Conservation (phyloP, 2,888 invertebrate species). For the Deroplatys truncata region DNA sequence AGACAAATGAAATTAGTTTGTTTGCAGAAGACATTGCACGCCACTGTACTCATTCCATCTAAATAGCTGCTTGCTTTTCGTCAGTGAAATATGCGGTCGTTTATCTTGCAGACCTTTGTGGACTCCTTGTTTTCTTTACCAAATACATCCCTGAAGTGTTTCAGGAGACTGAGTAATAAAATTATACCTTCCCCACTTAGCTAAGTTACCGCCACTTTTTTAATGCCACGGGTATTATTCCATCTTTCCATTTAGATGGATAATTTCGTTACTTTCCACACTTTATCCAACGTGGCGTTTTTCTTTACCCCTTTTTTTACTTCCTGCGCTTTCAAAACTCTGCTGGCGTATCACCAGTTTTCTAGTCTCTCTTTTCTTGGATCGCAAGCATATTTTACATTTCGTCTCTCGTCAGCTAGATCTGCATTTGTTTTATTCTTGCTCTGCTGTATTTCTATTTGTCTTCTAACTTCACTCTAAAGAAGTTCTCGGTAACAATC, state of each 20-base stretch:
- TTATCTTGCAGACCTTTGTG: not conserved
- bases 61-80: too few species aligned
- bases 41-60: too few species aligned
- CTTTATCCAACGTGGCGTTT: not conserved
- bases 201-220: not conserved
- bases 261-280: not conserved
- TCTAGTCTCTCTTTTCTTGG: too few species aligned
- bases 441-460: too few species aligned
- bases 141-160: not conserved
- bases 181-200: too few species aligned
- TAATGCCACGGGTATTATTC: not conserved
- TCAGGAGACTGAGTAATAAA: not conserved
- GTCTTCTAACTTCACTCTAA: too few species aligned
- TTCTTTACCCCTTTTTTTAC: not conserved
- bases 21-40: too few species aligned
- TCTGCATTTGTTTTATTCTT: too few species aligned
- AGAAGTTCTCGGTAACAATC: too few species aligned
- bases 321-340: not conserved
- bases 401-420: not conserved
- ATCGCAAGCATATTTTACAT: not conserved
- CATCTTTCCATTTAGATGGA: not conserved
- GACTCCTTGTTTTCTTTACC: too few species aligned
- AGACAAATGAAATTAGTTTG: too few species aligned
- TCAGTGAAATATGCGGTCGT: not conserved
- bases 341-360: too few species aligned